Percentiles rank a stretch among this genome's conserved stretches.
Evolutionary conservation across 1,140 invertebrate species (phyloP).

Genomic region (Sipha flava): DNA sequence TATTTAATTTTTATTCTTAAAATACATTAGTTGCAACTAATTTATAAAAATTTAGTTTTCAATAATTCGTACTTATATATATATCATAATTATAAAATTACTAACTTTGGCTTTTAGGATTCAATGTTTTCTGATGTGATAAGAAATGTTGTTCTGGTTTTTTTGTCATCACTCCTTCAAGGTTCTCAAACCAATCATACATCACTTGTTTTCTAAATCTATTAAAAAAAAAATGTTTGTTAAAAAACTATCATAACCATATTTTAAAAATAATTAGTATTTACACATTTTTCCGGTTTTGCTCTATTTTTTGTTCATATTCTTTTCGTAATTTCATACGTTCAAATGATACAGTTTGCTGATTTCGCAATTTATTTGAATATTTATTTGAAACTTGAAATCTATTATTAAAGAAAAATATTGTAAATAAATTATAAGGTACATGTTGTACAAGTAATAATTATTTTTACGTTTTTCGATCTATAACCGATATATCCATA

Average conservation of each 20-base stretch:
- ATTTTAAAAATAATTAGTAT: not conserved
- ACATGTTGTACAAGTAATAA: not conserved
- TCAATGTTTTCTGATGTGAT: not conserved
- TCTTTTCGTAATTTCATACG: conserved; percentile 2
- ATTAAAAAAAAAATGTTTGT: not conserved
- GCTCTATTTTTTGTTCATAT: not conserved
- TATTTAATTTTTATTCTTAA: too few species aligned
- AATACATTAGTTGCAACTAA: too few species aligned
- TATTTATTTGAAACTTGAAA: not conserved
- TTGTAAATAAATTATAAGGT: not conserved
- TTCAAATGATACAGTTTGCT: not conserved
- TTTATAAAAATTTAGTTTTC: too few species aligned
- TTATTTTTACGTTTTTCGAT: not conserved
- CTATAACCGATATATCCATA: not conserved
- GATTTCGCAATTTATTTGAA: not conserved
- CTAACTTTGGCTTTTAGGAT: too few species aligned
- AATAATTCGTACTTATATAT: too few species aligned
- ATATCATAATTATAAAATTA: too few species aligned
- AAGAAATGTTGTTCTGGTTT: not conserved
- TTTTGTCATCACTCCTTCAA: not conserved
- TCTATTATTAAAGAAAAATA: not conserved
- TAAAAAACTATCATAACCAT: not conserved
- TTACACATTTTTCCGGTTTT: not conserved
- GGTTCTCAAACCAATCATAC: not conserved
- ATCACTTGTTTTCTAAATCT: conserved; percentile 18